Conservation (phyloP, 1,140 invertebrate species). For the Archivesica marissinica region DNA sequence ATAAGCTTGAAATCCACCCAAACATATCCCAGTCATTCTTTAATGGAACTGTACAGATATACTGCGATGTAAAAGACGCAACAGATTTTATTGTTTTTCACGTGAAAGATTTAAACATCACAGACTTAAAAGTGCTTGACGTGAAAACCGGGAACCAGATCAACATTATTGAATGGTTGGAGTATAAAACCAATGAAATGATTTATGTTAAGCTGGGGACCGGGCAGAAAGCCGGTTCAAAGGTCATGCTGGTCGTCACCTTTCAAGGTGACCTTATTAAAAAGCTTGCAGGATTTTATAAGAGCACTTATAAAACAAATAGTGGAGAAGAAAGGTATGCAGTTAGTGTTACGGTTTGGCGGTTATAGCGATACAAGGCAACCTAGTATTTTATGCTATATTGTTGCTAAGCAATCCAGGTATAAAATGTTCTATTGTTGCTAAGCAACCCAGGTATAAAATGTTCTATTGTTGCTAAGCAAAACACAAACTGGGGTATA, state of each 20-base stretch:
- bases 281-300: slow-evolving; percentile 95
- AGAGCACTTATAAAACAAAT: slow-evolving; percentile 92
- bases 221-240: slow-evolving; percentile 87
- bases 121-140: slow-evolving; percentile 86
- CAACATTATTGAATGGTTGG: slow-evolving; percentile 88
- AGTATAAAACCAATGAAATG: slow-evolving; percentile 93
- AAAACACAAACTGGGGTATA: no score
- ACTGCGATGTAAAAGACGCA: slow-evolving; percentile 89
- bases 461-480: no score
- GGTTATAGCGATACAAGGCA: no score
- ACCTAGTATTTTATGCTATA: no score
- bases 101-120: slow-evolving; percentile 94
- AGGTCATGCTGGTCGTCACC: slow-evolving; percentile 93
- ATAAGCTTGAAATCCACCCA: slow-evolving; percentile 96
- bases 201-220: slow-evolving; percentile 93
- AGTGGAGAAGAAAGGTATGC: slow-evolving; percentile 92
- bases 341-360: no score
- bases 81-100: slow-evolving; percentile 96
- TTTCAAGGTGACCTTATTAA: slow-evolving; percentile 92
- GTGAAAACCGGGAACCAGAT: slow-evolving; percentile 81
- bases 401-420: no score
- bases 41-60: slow-evolving; percentile 84
- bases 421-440: no score
- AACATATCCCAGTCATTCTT: slow-evolving; percentile 92
- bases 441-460: no score